Base-by-base conservation (phyloP, 2,113 vertebrate genomes). In the Donacobius atricapilla region DNA sequence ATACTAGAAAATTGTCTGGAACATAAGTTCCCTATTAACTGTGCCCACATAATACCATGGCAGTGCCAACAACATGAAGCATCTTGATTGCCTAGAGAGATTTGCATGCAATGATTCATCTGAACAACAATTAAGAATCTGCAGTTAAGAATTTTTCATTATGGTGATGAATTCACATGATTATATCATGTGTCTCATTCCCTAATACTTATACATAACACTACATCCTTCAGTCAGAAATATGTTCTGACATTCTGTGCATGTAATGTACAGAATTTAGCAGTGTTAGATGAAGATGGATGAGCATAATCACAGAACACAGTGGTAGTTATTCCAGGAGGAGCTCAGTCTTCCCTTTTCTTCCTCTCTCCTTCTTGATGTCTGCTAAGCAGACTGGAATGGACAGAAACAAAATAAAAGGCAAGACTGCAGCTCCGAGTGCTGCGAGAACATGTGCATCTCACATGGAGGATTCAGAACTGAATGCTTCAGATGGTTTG, bases 101-200 rank as follows among this genome's bases (percentile, higher is more conserved):
- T 54, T 79, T 93, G 89, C 76, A 75, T 90, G 42, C 44, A 93
- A 0, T 77, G 87, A 94, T 82, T 93, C 69, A 80, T 42, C 76
- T 28, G 18, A 83, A 47, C 40, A 70, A 54, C 88, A 92, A 96
- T 97, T 96, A 86, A 94, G 87, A 89, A 89, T 63, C 53, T 94
- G 30, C 80, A 91, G 91, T 87, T 95, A 90, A 79, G 58, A 65
- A 35, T 22, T 96, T 96, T 95, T 95, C 75, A 83, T 97, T 80
- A 30, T 10, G 37, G 24, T 51, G 68, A 51, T 78, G 84, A 82
- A 81, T 82, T 84, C 73, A 53, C n/a, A 63, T 58, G n/a, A 82
- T 90, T 76, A 25, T 57, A 86, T 89, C 61, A 24, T 63, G 54
- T 77, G 69, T 93, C 95, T 95, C 50, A 11, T 89, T 69, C 16